Conservation (phyloP, 2,888 invertebrate species). For the Drosophila suboccidentalis region DNA sequence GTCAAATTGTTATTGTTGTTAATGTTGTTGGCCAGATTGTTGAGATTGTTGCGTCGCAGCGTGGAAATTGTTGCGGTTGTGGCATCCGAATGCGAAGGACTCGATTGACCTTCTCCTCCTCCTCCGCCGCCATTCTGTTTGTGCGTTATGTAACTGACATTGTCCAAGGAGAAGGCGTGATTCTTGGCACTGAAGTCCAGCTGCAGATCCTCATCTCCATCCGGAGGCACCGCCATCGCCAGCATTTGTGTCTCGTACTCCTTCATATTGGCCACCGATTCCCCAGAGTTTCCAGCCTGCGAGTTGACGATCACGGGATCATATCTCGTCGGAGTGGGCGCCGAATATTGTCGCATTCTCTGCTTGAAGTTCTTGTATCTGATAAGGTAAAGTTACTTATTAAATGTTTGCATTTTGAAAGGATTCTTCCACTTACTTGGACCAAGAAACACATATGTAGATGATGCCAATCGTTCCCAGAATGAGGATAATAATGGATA, state of each 20-base stretch:
- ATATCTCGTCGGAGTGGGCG: constrained; percentile 89
- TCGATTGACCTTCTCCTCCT: constrained; percentile 87
- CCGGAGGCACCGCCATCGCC: constrained; percentile 96
- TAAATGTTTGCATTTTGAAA: too few species aligned
- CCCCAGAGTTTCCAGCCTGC: constrained; percentile 85
- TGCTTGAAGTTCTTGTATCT: constrained; percentile 96
- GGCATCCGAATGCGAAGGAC: constrained; percentile 93
- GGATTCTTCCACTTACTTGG: constrained; percentile 88
- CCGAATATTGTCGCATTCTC: constrained; percentile 91
- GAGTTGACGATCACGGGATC: constrained; percentile 88
- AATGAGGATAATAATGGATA: constrained; percentile 95
- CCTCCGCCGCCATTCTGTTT: constrained; percentile 87
- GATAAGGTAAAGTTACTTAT: constrained; percentile 8
- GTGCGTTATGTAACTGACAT: constrained; percentile 94
- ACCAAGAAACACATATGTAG: constrained; percentile 97
- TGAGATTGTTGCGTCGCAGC: constrained; percentile 84
- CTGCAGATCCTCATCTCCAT: constrained; percentile 93
- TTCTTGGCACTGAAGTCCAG: constrained; percentile 95
- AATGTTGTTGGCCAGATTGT: constrained; percentile 87
- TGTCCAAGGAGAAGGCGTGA: constrained; percentile 94
- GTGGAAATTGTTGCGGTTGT: constrained; percentile 92
- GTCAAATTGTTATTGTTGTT: constrained; percentile 82
- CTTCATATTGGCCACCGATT: constrained; percentile 89
- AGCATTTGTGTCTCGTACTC: constrained; percentile 97
- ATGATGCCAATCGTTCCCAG: constrained; percentile 95